Conservation (phyloP, 2,113 vertebrate species). For the Oreochromis aureus region DNA sequence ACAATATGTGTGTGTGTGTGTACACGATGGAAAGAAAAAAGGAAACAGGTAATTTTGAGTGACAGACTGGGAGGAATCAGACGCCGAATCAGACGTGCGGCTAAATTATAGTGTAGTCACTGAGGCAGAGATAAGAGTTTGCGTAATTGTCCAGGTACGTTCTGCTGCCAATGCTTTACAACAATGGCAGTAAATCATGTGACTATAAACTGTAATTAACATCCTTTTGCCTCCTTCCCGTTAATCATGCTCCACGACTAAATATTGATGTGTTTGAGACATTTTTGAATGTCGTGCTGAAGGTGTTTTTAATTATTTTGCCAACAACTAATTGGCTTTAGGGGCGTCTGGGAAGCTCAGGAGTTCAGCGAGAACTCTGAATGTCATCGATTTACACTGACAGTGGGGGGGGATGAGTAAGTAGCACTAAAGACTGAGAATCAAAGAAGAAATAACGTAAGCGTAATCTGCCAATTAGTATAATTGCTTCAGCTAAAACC, state of each 20-base stretch:
- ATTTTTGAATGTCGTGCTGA: neutral
- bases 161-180: constrained; percentile 2
- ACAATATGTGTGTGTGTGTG: neutral
- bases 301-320: neutral
- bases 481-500: constrained; percentile 9
- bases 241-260: neutral
- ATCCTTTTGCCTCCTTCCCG: neutral
- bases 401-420: neutral
- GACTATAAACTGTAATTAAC: constrained; percentile 34
- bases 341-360: neutral
- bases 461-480: constrained; percentile 18
- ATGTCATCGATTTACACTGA: neutral
- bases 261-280: neutral
- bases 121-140: constrained; percentile 34
- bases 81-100: neutral
- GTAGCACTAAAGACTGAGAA: neutral
- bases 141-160: constrained; percentile 23
- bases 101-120: constrained; percentile 2
- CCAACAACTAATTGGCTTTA: neutral
- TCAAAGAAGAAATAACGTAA: neutral
- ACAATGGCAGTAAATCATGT: constrained; percentile 23
- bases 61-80: neutral
- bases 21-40: neutral
- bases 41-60: neutral
- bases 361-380: neutral